phyloP scores from a whole-genome alignment of 2,113 vertebrate genomes.

The Oreochromis tanganicae region DNA sequence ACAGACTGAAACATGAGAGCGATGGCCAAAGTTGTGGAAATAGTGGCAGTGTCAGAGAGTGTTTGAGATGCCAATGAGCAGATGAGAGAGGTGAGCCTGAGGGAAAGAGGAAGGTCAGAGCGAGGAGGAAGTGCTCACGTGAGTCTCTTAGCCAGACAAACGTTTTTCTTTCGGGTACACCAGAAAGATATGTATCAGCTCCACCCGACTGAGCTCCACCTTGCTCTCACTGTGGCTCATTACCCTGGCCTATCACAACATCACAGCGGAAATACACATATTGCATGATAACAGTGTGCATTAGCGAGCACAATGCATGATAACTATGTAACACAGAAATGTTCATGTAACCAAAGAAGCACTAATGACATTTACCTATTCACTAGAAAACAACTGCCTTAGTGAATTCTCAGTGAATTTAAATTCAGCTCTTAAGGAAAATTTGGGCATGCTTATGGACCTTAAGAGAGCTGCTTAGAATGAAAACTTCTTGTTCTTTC shows the following conservation, averaged over 20 bases:
- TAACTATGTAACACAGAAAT: not conserved
- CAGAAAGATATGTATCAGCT: conserved; percentile 49
- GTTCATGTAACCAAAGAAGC: not conserved
- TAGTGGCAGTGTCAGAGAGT: not conserved
- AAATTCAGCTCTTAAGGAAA: not conserved
- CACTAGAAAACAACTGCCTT: not conserved
- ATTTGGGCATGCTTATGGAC: not conserved
- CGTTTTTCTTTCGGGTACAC: conserved; percentile 40
- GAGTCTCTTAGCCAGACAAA: conserved; percentile 29
- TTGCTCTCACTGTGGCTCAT: conserved; percentile 52
- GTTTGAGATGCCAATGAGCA: not conserved
- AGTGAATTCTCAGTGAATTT: not conserved
- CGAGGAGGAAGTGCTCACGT: not conserved
- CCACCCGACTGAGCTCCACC: conserved; percentile 53
- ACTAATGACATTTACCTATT: not conserved
- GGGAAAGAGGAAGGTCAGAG: conserved; percentile 10
- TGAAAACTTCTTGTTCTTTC: not conserved
- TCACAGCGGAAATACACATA: not conserved
- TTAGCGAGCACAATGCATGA: not conserved
- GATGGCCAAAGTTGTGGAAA: conserved; percentile 27
- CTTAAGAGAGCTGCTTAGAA: not conserved
- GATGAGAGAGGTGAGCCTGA: not conserved
- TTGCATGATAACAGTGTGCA: conserved; percentile 29
- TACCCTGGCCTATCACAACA: conserved; percentile 52
- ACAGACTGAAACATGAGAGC: not conserved